Base-by-base conservation (phyloP, 1,140 invertebrate species). In the Wasmannia auropunctata region DNA sequence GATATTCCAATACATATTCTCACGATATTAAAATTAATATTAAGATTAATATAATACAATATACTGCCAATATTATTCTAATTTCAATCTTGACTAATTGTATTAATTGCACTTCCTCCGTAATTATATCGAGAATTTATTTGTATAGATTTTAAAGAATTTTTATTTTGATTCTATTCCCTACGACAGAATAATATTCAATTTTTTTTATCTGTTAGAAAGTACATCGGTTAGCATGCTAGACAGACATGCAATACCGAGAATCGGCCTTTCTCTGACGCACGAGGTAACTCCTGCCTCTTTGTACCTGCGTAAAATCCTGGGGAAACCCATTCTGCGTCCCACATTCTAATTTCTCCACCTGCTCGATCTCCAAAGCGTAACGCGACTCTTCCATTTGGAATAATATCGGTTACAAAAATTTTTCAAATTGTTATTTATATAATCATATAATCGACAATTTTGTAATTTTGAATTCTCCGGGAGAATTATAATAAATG, bases 221-320 rank as follows among this genome's bases (percentile, higher is more conserved):
- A 81, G 65, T 81, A 28, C 8, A 16, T 22, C 46, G 8, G 34
- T 87, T 60, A 10, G 22, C 49, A 87, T 87, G 86, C 46, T 31
- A 34, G 7, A 14, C n/a, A 28, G 28, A 62, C n/a, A n/a, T 58
- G 80, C 51, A 37, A 14, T 80, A 85, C n/a, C 14, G 19, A 22
- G 79, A 89, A 77, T 75, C 28, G 25, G 25, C 62, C 75, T 90
- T 90, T 87, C 89, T 77, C 88, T 85, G 89, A 90, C 88, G 89
- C 88, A 85, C 69, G 75, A 65, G 56, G 79, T 34, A 87, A 89
- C 75, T 69, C 86, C 40, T 19, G 28, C 19, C 28, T 51, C 31
- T 22, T 80, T 67, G 22, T 80, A 40, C 10, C 14, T 28, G 22
- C 31, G 31, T 79, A 79, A 37, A 25, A 34, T 5, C 51, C n/a